Conservation (phyloP, 2,888 invertebrate species). For the Dendrolimus houi region DNA sequence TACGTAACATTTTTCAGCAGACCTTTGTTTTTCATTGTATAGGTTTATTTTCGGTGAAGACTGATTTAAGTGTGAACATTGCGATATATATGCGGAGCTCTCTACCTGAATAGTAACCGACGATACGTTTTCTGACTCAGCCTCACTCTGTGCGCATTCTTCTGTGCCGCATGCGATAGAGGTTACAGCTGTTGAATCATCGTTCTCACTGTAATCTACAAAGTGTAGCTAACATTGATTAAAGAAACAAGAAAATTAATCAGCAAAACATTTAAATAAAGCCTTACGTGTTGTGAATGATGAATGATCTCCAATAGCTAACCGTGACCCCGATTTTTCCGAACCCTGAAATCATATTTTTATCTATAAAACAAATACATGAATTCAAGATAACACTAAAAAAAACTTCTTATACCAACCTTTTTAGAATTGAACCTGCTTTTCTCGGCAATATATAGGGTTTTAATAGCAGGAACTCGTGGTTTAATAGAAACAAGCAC, state of each 20-base stretch:
- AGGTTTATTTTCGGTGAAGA: conserved; percentile 21
- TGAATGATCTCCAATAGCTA: conserved; percentile 58
- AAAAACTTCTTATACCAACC: conserved; percentile 22
- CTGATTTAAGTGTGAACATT: conserved; percentile 28
- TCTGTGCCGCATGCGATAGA: conserved; percentile 28
- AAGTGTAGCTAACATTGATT: not conserved
- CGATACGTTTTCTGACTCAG: conserved; percentile 26
- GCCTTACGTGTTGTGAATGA: conserved; percentile 50
- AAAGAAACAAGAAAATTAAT: not conserved
- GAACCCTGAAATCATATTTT: conserved; percentile 35
- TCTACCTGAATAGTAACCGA: conserved; percentile 30
- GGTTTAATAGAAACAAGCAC: conserved; percentile 55
- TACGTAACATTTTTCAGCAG: conserved; percentile 49
- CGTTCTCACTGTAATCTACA: conserved; percentile 21
- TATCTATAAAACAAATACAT: not conserved
- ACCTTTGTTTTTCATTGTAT: conserved; percentile 29
- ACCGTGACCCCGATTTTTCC: conserved; percentile 44
- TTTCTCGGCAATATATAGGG: conserved; percentile 54
- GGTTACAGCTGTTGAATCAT: conserved; percentile 28
- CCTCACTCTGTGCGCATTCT: conserved; percentile 21
- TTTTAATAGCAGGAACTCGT: conserved; percentile 47
- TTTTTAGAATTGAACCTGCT: conserved; percentile 40
- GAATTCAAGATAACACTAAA: not conserved
- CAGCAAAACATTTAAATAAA: not conserved
- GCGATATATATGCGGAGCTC: conserved; percentile 25